Percentiles rank a stretch among this genome's conserved stretches.
These are phyloP conservation scores for Dipodomys spectabilis DNA, from an alignment of 2,113 vertebrate species.

Conservation along the genomic window DNA sequence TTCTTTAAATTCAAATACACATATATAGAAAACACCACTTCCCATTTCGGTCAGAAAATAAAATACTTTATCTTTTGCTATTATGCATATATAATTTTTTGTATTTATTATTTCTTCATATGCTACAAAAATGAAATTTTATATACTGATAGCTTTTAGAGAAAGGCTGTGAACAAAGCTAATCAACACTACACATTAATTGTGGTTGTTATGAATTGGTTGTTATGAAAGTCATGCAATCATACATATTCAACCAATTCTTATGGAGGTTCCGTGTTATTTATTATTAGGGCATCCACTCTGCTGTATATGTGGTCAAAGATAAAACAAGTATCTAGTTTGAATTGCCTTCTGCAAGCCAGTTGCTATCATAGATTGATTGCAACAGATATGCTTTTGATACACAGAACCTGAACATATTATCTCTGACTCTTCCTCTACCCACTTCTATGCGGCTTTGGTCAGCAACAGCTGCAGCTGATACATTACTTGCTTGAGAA, in stretches of 20 bases:
- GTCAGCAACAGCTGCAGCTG: slow-evolving; percentile 74
- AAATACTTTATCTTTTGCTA: not conserved
- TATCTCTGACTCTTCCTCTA: slow-evolving; percentile 52
- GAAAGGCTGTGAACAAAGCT: not conserved
- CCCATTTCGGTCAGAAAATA: not conserved
- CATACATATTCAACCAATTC: not conserved
- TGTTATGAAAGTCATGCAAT: not conserved
- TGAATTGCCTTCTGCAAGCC: slow-evolving; percentile 53
- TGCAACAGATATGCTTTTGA: slow-evolving; percentile 67
- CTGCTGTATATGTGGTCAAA: slow-evolving; percentile 46
- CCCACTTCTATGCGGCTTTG: slow-evolving; percentile 59
- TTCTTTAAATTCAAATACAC: slow-evolving; percentile 45
- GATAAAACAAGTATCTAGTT: slow-evolving; percentile 67
- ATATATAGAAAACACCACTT: slow-evolving; percentile 33
- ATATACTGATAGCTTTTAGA: not conserved
- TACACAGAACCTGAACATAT: slow-evolving; percentile 35
- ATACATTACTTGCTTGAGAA: slow-evolving; percentile 64
- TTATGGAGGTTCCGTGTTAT: not conserved
- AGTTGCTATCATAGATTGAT: slow-evolving; percentile 76
- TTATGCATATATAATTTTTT: not conserved
- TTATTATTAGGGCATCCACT: slow-evolving; percentile 29
- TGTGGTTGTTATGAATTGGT: not conserved
- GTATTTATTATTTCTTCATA: not conserved
- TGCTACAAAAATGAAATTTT: slow-evolving; percentile 21
- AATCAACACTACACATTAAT: not conserved